Conservation (phyloP, 2,113 vertebrate genomes). For the Clinocottus analis region DNA sequence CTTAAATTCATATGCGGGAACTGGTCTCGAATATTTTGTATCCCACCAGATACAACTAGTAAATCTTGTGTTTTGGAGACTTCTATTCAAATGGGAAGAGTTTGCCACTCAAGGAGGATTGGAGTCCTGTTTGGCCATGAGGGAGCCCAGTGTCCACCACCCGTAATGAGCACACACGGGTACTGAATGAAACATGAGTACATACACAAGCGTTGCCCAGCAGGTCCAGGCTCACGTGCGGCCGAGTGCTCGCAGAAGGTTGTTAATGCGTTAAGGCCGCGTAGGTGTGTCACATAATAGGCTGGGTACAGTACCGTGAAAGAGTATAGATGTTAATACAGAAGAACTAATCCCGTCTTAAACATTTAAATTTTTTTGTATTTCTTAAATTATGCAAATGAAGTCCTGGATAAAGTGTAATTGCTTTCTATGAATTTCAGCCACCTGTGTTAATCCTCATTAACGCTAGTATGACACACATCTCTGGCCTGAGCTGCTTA, state of each 20-base stretch:
- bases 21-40: slow-evolving; percentile 33
- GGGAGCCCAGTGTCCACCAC: slow-evolving; percentile 42
- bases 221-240: neutral
- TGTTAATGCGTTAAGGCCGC: neutral
- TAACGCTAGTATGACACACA: too few species aligned
- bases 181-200: slow-evolving; percentile 72
- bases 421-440: neutral
- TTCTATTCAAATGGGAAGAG: slow-evolving; percentile 42
- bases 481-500: neutral
- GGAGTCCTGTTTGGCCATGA: slow-evolving; percentile 39
- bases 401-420: neutral
- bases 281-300: neutral
- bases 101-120: slow-evolving; percentile 33
- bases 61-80: slow-evolving; percentile 36
- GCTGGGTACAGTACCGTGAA: neutral
- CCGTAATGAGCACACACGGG: slow-evolving; percentile 74
- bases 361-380: neutral
- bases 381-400: neutral
- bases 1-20: slow-evolving; percentile 34
- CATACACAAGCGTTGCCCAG: slow-evolving; percentile 19
- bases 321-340: neutral
- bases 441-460: neutral
- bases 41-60: slow-evolving; percentile 13
- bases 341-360: neutral
- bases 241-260: neutral